Evolutionary conservation across 1,140 invertebrate genomes (phyloP), one percentile per base, ranked within the genome.

Genomic region (Megalopta genalis): DNA sequence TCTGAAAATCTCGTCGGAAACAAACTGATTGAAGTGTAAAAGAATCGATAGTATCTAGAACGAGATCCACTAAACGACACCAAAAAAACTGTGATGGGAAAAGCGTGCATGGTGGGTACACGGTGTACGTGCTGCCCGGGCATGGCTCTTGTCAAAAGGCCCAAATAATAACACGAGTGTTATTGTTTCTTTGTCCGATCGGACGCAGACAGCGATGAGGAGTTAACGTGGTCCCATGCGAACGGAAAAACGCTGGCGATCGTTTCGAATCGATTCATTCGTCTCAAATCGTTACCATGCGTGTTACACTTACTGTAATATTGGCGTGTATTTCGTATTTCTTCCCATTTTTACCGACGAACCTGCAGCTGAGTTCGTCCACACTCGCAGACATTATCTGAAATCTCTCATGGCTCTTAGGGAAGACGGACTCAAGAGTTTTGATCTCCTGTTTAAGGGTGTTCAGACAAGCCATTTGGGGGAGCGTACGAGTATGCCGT

Each of bases 401-500:
- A 96, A 99, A 99, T 91, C 98, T 95, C 93, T 99, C 97, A 95
- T 99, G 98, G 92, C 95, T 96, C 95, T 98, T 98, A 71, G 97
- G 96, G 94, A 99, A 99, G 90, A 97, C 95, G 92, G 96, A 95
- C 94, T 99, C 98, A 93, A 99, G 95, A 92, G 97, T 97, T 94
- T 97, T 97, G 93, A 99, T 99, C 95, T 99, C 98, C 94, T 98
- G 97, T 94, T 99, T 99, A 88, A 99, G 95, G 87, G 97, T 98
- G 93, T 98, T 98, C 94, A 99, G 95, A 95, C 99, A 99, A 95
- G 98, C 98, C 98, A 99, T 99, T 94, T 94, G 94, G 90, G 89
- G 84, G 67, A 74, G 82, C 87, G 81, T 60, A 72, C 83, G 74
- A 65, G 62, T 57, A 59, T 57, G 67, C 74, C 39, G 67, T 77